Percentiles rank a stretch among this genome's conserved stretches.
These are phyloP conservation scores for Calephelis virginiensis DNA, from an alignment of 1,140 invertebrate species.

Conservation along the genomic window DNA sequence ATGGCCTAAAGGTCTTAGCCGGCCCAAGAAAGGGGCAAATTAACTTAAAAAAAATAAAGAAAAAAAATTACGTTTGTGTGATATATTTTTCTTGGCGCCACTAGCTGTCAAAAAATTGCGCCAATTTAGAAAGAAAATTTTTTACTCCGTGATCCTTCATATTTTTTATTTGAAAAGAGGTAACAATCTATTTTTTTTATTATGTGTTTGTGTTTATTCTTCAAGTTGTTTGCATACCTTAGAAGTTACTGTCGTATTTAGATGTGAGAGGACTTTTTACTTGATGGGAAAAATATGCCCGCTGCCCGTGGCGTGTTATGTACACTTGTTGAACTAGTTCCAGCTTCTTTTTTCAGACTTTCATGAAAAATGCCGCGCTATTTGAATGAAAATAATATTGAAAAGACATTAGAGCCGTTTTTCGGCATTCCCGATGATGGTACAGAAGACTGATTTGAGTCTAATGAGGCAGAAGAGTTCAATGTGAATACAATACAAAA, in stretches of 20 bases:
- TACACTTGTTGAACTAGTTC: conserved; percentile 35
- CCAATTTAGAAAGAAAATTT: conserved; percentile 34
- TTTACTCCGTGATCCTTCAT: conserved; percentile 33
- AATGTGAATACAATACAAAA: conserved; percentile 35
- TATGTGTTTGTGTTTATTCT: conserved; percentile 27
- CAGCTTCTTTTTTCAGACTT: conserved; percentile 24
- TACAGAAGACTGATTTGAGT: conserved; percentile 36
- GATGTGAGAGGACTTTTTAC: conserved; percentile 20
- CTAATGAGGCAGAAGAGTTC: conserved; percentile 36
- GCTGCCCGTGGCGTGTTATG: conserved; percentile 34
- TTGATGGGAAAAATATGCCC: conserved; percentile 35
- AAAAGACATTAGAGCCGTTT: conserved; percentile 34
- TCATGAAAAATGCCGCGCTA: conserved; percentile 34
- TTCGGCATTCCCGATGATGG: conserved; percentile 32
- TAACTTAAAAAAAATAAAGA: no score
- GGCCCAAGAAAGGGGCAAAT: no score
- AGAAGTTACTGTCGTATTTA: conserved; percentile 5
- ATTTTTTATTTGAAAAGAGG: conserved; percentile 29
- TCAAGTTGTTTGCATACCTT: background rate
- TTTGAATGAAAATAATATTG: conserved; percentile 36
- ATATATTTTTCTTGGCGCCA: conserved; percentile 47
- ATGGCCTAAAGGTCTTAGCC: no score
- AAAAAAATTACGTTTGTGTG: conserved; percentile 31
- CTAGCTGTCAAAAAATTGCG: conserved; percentile 36
- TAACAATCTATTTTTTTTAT: conserved; percentile 27